Conservation (phyloP, 2,797 vertebrate species). For the Nannoperca australis region DNA sequence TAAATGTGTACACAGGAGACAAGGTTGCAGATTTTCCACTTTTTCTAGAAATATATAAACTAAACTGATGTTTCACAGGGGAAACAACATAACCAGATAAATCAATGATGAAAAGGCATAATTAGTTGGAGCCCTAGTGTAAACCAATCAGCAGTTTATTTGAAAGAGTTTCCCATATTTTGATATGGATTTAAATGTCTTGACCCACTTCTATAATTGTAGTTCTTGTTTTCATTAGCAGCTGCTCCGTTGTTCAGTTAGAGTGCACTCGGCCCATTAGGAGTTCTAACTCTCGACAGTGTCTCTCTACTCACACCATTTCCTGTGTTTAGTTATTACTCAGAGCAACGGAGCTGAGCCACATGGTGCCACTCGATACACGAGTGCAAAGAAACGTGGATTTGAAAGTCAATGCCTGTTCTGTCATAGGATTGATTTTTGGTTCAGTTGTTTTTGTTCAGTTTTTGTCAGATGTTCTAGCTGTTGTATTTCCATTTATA, state of each 20-base stretch:
- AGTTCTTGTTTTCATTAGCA: conserved; percentile 61
- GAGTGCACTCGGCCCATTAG: conserved; percentile 41
- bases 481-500: conserved; percentile 23
- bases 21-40: not conserved
- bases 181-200: conserved; percentile 22
- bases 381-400: not conserved
- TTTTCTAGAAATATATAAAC: not conserved
- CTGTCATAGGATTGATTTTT: conserved; percentile 9
- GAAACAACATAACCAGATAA: not conserved
- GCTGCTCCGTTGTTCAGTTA: conserved; percentile 44
- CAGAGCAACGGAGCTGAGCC: not conserved
- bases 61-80: not conserved
- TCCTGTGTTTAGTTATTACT: conserved; percentile 49
- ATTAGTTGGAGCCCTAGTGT: not conserved
- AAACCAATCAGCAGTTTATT: conserved; percentile 18
- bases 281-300: conserved; percentile 26
- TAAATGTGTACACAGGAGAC: not conserved
- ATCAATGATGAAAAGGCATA: not conserved
- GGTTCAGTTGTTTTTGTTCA: not conserved
- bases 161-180: conserved; percentile 5
- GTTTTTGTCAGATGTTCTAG: not conserved
- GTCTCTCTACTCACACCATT: conserved; percentile 31
- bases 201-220: conserved; percentile 51
- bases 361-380: conserved; percentile 19
- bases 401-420: conserved; percentile 21